phyloP scores from a whole-genome alignment of 2,888 invertebrate genomes.

The Lumbricus terrestris region DNA sequence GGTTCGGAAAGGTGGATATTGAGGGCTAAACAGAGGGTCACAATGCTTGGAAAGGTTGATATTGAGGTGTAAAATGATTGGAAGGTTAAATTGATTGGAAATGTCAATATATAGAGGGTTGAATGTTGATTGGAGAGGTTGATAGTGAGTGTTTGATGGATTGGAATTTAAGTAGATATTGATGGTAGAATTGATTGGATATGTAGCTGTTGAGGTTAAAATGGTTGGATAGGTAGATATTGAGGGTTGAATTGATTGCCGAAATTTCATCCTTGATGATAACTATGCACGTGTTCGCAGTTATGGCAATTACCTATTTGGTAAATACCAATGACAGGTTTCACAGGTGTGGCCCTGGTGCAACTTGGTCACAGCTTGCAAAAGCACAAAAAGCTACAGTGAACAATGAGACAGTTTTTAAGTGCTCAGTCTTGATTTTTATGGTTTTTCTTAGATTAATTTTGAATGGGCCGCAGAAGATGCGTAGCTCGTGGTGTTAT shows the following conservation, averaged over 20 bases:
- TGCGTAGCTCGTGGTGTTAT: neutral
- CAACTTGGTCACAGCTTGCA: neutral
- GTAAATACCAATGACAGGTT: neutral
- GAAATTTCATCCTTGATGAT: neutral
- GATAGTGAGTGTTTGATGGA: too few relatives aligned
- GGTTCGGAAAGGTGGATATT: too few relatives aligned
- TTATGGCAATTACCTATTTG: neutral
- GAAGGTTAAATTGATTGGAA: too few relatives aligned
- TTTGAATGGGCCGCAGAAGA: neutral
- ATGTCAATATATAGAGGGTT: too few relatives aligned
- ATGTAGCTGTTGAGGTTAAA: too few relatives aligned
- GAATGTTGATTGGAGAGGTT: too few relatives aligned
- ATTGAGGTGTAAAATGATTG: too few relatives aligned
- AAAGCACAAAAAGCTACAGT: neutral
- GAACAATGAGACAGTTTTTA: neutral
- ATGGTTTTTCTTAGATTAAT: neutral
- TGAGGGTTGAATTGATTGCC: neutral
- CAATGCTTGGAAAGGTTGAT: too few relatives aligned
- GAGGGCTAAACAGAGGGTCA: too few relatives aligned
- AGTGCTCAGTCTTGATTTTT: neutral
- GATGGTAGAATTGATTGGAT: too few relatives aligned
- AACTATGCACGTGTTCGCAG: neutral
- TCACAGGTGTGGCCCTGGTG: neutral
- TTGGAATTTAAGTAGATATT: too few relatives aligned
- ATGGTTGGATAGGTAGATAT: too few relatives aligned